Evolutionary conservation across 2,888 invertebrate genomes (phyloP), one percentile per base, ranked within the genome.

Genomic region (Nesidiocoris tenuis): DNA sequence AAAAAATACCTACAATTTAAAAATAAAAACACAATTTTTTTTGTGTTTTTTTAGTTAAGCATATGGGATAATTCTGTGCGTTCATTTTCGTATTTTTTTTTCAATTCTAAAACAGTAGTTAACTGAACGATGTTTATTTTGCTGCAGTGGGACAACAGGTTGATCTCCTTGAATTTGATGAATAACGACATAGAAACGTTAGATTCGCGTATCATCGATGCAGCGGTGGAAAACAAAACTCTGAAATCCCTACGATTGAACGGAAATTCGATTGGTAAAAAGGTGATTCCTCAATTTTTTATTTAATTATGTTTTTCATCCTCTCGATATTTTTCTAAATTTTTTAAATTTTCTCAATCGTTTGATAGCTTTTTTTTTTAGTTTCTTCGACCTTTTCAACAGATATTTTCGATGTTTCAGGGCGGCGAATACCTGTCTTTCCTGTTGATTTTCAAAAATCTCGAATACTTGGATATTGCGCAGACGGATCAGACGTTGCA

Each of bases 401-500:
- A 12, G 12, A 7, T 39, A 39, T 39, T 39, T 7, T 7, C 39
- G 12, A 39, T 39, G 39, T 59, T 59, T 16, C 56, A 74, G 74
- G 74, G 74, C 1, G 75, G 75, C 1, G 68, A 75, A 39, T 75
- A 54, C 61, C 17, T 63, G 16, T 68, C 75, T 1, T 68, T 75
- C 61, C 54, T 75, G 12, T 12, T 75, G 24, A 75, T 75, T 59
- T 75, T 68, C 61, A 75, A 75, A 61, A 54, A 75, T 23, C 61
- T 75, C 2, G 75, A 75, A 61, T 55, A 68, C 18, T 39, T 75
- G 57, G 75, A 75, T 22, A n/a, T 75, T 22, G 67, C 61, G n/a
- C 75, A 75, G 21, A 75, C 75, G 25, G 68, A 75, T n/a, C 75
- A 75, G 21, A 61, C 67, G 23, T 54, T 75, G 12, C 39, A 61